A percentile compares a stretch with the other conserved stretches of the same genome.
phyloP scores from a whole-genome alignment of 2,888 invertebrate genomes.

The Auanema sp. region DNA sequence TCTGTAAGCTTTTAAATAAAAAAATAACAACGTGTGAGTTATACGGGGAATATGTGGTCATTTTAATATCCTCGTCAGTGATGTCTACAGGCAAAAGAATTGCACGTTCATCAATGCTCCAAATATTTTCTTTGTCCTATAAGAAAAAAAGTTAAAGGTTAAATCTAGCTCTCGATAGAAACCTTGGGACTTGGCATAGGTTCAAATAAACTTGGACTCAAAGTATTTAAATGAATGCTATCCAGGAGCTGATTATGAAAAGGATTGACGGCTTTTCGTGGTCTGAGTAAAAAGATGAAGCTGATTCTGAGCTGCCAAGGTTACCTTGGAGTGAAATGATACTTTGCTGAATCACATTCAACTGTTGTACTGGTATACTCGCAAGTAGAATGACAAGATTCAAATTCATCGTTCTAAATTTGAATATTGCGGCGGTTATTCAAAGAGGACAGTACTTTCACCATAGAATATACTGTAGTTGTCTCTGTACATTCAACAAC shows the following conservation, averaged over 20 bases:
- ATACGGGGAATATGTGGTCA: conserved; percentile 30
- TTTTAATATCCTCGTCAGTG: conserved; percentile 37
- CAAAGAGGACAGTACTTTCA: too few species aligned
- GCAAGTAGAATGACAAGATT: too few species aligned
- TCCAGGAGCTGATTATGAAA: conserved; percentile 17
- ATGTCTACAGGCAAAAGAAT: conserved; percentile 36
- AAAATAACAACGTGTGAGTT: background rate
- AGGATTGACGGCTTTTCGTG: background rate
- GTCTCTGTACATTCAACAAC: background rate
- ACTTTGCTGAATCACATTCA: too few species aligned
- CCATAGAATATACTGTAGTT: background rate
- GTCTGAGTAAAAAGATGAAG: too few species aligned
- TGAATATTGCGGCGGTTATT: too few species aligned
- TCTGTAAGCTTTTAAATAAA: conserved; percentile 18
- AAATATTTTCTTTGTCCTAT: conserved; percentile 11
- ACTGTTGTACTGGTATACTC: too few species aligned
- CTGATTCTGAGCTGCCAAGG: too few species aligned
- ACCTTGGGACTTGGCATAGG: conserved; percentile 16
- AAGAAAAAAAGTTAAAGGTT: conserved; percentile 1
- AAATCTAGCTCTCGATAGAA: too few species aligned
- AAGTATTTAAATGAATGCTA: conserved; percentile 11
- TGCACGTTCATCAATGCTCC: conserved; percentile 36
- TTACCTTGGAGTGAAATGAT: too few species aligned
- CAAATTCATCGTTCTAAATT: too few species aligned
- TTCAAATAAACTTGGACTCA: conserved; percentile 19